phyloP scores from a whole-genome alignment of 2,797 vertebrate species.

The Hippocampus kuda region DNA sequence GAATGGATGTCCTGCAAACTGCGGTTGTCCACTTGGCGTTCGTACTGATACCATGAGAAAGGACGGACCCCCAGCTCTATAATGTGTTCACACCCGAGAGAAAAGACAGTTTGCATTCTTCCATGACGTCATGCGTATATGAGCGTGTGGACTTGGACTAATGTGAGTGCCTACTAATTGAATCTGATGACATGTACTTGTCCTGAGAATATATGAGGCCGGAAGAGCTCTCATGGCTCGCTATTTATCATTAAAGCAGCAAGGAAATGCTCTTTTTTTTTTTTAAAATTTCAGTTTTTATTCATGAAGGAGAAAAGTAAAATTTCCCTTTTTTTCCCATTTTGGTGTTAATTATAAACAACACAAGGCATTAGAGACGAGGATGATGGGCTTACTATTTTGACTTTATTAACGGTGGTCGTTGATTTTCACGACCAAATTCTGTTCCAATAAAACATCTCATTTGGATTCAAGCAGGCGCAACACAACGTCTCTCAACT shows the following conservation, averaged over 20 bases:
- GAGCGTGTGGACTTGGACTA: background rate
- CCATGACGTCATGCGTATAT: background rate
- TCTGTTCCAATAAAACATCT: background rate
- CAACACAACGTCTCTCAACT: background rate
- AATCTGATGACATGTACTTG: background rate
- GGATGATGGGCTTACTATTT: background rate
- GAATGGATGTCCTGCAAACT: background rate
- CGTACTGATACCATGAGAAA: background rate
- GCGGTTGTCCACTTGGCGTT: background rate
- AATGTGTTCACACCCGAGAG: background rate
- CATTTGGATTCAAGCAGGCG: background rate
- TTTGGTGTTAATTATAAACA: background rate
- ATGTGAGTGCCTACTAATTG: background rate
- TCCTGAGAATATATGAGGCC: conserved; percentile 4
- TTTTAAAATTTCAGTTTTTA: conserved; percentile 18
- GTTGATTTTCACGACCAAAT: background rate
- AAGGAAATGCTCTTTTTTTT: conserved; percentile 16
- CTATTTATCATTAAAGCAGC: conserved; percentile 30
- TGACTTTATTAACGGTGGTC: background rate
- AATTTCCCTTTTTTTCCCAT: background rate
- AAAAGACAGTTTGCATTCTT: background rate
- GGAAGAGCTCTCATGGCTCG: conserved; percentile 1
- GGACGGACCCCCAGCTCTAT: background rate
- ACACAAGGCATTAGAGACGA: background rate
- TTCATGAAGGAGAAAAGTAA: conserved; percentile 13